Conservation (phyloP, 2,113 vertebrate genomes). For the Datnioides undecimradiatus region DNA sequence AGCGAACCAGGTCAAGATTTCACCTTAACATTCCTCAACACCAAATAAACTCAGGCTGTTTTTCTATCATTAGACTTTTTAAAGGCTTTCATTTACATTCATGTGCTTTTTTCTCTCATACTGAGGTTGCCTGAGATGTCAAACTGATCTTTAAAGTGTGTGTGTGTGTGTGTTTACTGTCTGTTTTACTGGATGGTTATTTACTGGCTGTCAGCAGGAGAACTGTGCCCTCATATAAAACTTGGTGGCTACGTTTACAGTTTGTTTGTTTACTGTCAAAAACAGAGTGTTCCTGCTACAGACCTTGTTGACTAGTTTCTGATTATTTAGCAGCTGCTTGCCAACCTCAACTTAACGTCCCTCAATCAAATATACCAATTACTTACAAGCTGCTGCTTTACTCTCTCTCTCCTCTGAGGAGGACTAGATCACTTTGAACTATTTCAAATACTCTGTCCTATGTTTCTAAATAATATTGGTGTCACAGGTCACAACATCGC, state of each 20-base stretch:
- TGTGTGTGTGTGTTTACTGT: constrained; percentile 72
- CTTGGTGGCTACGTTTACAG: constrained; percentile 31
- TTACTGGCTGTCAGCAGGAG: constrained; percentile 65
- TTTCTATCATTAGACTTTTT: constrained; percentile 67
- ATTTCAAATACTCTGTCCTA: too few relatives aligned
- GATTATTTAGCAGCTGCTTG: constrained; percentile 38
- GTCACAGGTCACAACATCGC: not conserved
- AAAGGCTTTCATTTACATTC: constrained; percentile 71
- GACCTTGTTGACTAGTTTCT: constrained; percentile 16
- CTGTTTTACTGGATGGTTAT: constrained; percentile 67
- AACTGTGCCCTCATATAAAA: constrained; percentile 36
- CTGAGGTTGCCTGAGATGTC: constrained; percentile 65
- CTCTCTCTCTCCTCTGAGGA: too few relatives aligned
- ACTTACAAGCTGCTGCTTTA: constrained; percentile 35
- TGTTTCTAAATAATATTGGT: too few relatives aligned
- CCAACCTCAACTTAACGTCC: constrained; percentile 22
- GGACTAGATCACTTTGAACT: not conserved
- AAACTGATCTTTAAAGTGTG: constrained; percentile 57
- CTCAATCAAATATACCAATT: constrained; percentile 23
- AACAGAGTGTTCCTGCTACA: constrained; percentile 23
- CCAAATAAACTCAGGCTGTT: constrained; percentile 79
- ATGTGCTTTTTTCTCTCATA: constrained; percentile 48
- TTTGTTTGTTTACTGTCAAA: constrained; percentile 47
- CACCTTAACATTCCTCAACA: constrained; percentile 80
- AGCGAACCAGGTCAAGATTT: constrained; percentile 70